phyloP scores from a whole-genome alignment of 2,888 invertebrate genomes.

The Harpalus rufipes region DNA sequence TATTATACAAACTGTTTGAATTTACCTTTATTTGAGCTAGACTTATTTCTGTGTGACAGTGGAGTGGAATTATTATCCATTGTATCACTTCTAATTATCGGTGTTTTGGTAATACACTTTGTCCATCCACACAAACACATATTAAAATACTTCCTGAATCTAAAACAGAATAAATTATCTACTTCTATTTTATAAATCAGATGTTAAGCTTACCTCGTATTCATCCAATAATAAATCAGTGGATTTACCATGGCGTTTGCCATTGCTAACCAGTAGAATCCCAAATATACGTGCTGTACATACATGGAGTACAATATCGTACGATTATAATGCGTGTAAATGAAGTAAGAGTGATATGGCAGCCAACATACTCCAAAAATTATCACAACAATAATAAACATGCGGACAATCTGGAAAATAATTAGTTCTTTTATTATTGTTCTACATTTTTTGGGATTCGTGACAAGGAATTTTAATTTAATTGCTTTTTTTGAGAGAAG shows the following conservation, averaged over 20 bases:
- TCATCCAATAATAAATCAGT: slow-evolving; percentile 96
- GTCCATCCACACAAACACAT: slow-evolving; percentile 84
- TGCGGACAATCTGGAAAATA: slow-evolving; percentile 87
- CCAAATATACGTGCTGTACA: slow-evolving; percentile 90
- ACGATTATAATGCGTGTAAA: slow-evolving; percentile 88
- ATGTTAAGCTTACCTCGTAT: slow-evolving; percentile 83
- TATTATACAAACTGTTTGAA: background rate
- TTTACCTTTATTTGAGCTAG: slow-evolving; percentile 33
- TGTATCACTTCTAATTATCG: slow-evolving; percentile 27
- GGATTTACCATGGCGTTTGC: slow-evolving; percentile 96
- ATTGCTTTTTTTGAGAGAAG: background rate
- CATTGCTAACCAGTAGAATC: slow-evolving; percentile 95
- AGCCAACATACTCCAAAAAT: slow-evolving; percentile 94
- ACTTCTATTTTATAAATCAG: slow-evolving; percentile 13
- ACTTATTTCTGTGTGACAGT: slow-evolving; percentile 14
- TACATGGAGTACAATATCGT: slow-evolving; percentile 83
- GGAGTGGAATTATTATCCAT: slow-evolving; percentile 26
- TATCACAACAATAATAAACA: slow-evolving; percentile 92
- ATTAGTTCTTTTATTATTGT: slow-evolving; percentile 7
- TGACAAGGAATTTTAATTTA: slow-evolving; percentile 10
- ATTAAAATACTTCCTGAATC: slow-evolving; percentile 86
- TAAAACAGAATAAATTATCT: slow-evolving; percentile 73
- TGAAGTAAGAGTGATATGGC: slow-evolving; percentile 92
- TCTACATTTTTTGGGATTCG: slow-evolving; percentile 1
- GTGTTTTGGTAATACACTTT: slow-evolving; percentile 39